Percentiles rank a stretch among this genome's conserved stretches.
Evolutionary conservation across 1,140 invertebrate genomes (phyloP).

Genomic region (Neocloeon triangulifer): DNA sequence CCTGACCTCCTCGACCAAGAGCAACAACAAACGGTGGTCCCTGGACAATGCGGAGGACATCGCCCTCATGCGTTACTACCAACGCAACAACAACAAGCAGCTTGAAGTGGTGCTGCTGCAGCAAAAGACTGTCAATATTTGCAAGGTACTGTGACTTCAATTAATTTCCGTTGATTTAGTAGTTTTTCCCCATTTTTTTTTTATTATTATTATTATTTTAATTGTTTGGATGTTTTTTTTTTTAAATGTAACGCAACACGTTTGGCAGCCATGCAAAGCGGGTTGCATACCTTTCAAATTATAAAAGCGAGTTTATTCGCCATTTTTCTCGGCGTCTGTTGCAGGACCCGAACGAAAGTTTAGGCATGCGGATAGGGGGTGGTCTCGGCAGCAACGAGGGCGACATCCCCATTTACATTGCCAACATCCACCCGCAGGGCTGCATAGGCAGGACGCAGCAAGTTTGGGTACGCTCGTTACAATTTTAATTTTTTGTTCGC

Average conservation of each 20-base stretch:
- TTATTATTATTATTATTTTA: too few species aligned
- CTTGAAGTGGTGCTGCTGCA: conserved; percentile 12
- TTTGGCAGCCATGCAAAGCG: too few species aligned
- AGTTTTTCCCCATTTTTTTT: too few species aligned
- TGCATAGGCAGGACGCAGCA: conserved; percentile 21
- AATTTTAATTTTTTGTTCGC: neutral
- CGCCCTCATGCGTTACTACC: conserved; percentile 1
- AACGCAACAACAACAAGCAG: conserved; percentile 9
- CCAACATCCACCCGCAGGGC: conserved; percentile 23
- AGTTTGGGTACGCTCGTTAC: conserved; percentile 18
- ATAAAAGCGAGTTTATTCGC: too few species aligned
- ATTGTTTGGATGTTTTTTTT: too few species aligned
- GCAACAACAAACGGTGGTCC: conserved; percentile 7
- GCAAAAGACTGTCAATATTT: conserved; percentile 19
- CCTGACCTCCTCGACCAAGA: too few species aligned
- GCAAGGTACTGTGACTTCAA: too few species aligned
- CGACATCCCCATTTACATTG: conserved; percentile 25
- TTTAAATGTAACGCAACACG: too few species aligned
- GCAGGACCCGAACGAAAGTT: conserved; percentile 17
- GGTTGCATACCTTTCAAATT: too few species aligned
- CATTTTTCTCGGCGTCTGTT: too few species aligned
- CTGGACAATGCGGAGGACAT: too few species aligned
- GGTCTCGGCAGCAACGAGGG: conserved; percentile 22
- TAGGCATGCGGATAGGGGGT: conserved; percentile 27
- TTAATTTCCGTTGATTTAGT: too few species aligned